Base-by-base conservation (phyloP, 64 coral and sea anemone genomes). In the Pocillopora verrucosa region DNA sequence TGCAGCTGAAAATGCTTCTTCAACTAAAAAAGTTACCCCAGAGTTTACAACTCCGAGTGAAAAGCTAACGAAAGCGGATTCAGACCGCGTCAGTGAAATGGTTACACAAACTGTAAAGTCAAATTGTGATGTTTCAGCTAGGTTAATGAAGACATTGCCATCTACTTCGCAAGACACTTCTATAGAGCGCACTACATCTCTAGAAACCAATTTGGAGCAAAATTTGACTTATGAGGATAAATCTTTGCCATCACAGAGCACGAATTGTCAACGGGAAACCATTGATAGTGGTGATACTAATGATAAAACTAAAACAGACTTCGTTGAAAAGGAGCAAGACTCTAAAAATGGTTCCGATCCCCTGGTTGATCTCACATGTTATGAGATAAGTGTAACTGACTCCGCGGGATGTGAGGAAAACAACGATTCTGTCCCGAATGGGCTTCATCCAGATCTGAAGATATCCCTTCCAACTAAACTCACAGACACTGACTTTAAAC, bases 371-470 rank as follows among this genome's bases (percentile, higher is more conserved):
- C 63, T 85, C 56, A 85, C 82, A 56, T 85, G 82, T 72, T 85
- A 85, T 56, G 82, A 85, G 82, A 70, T 62, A 85, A 85, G 64
- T 30, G 82, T 85, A n/a, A 68, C 63, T 25, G 82, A 85, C 10
- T 85, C 82, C 10, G 19, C 63, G 10, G 80, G 60, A 56, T 85
- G 82, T n/a, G 82, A 70, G 41, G 82, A 85, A 36, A 85, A 65
- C 25, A 65, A 72, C 16, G 82, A 85, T 36, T 51, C 65, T 4
- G 19, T 17, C 20, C 65, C 82, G n/a, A 85, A 85, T 85, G 82
- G 82, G 0, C 82, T 85, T 17, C 37, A 68, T 38, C 82, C 13
- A 1, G 38, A 72, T 20, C 25, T 19, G 0, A 45, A 85, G 37
- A 72, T 38, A 51, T 56, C 77, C 4, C 56, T 60, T 11, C 77